These are phyloP conservation scores for Drosophila fulvimacula DNA, from an alignment of 2,888 invertebrate genomes.

Conservation along the genomic window DNA sequence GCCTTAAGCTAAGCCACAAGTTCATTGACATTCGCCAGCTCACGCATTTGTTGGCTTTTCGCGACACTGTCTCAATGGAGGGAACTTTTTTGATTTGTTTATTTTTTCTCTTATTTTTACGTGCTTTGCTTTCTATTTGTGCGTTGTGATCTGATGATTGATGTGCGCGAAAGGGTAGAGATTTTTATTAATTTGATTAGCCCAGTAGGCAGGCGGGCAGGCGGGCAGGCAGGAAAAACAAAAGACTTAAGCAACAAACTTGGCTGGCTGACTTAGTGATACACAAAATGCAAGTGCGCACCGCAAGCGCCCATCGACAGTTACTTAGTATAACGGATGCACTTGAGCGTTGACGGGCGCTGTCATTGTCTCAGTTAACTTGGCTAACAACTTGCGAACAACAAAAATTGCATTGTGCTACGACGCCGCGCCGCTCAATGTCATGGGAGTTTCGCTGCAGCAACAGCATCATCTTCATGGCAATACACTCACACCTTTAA, in stretches of 20 bases:
- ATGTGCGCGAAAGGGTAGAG: conserved; percentile 36
- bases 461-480: conserved; percentile 43
- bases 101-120: conserved; percentile 23
- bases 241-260: conserved; percentile 52
- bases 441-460: conserved; percentile 72
- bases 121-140: conserved; percentile 59
- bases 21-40: conserved; percentile 69
- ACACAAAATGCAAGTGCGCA: conserved; percentile 38
- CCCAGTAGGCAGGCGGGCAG: conserved; percentile 10
- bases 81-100: conserved; percentile 12
- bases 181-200: conserved; percentile 60
- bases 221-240: conserved; percentile 24
- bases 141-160: conserved; percentile 51
- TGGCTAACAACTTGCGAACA: conserved; percentile 40
- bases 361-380: conserved; percentile 66
- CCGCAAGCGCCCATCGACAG: conserved; percentile 60
- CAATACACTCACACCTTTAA: conserved; percentile 60
- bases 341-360: conserved; percentile 66
- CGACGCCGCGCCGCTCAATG: conserved; percentile 71
- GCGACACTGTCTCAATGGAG: conserved; percentile 58
- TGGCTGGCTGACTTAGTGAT: conserved; percentile 31
- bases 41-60: conserved; percentile 48
- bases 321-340: conserved; percentile 76
- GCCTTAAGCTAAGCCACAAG: conserved; percentile 63
- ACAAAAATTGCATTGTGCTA: conserved; percentile 57